Percentiles rank a stretch among this genome's conserved stretches.
phyloP scores from a whole-genome alignment of 2,113 vertebrate genomes.

The Hippocampus guttulatus region DNA sequence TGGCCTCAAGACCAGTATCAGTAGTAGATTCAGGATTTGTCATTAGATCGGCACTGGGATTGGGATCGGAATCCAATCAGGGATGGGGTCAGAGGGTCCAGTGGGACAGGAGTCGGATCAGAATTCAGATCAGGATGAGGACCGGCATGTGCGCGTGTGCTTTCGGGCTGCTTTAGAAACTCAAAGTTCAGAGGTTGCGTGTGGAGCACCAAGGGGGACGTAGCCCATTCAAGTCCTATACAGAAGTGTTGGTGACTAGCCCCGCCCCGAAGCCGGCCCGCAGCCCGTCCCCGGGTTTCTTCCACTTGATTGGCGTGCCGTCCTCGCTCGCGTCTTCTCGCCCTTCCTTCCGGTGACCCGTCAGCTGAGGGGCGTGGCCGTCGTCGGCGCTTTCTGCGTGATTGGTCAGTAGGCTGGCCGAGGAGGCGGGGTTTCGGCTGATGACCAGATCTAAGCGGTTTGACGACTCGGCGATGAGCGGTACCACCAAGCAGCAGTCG shows the following conservation, averaged over 20 bases:
- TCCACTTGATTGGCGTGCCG: slow-evolving; percentile 71
- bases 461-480: slow-evolving; percentile 94
- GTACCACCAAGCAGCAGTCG: slow-evolving; percentile 96
- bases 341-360: slow-evolving; percentile 25
- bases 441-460: slow-evolving; percentile 95
- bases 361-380: slow-evolving; percentile 47
- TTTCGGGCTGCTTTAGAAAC: slow-evolving; percentile 56
- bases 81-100: slow-evolving; percentile 28
- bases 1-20: background rate
- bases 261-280: slow-evolving; percentile 53
- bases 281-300: slow-evolving; percentile 68
- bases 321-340: slow-evolving; percentile 37
- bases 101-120: slow-evolving; percentile 29
- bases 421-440: slow-evolving; percentile 84
- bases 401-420: slow-evolving; percentile 67
- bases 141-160: slow-evolving; percentile 45
- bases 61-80: slow-evolving; percentile 17
- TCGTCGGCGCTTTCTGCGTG: slow-evolving; percentile 47
- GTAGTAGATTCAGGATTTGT: background rate
- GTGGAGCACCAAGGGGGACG: slow-evolving; percentile 81
- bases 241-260: slow-evolving; percentile 79
- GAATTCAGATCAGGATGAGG: slow-evolving; percentile 29
- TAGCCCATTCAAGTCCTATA: slow-evolving; percentile 76
- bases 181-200: slow-evolving; percentile 56
- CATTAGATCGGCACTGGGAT: background rate